Evolutionary conservation across 2,888 invertebrate genomes (phyloP).

Genomic region (Ectobius pallidus): DNA sequence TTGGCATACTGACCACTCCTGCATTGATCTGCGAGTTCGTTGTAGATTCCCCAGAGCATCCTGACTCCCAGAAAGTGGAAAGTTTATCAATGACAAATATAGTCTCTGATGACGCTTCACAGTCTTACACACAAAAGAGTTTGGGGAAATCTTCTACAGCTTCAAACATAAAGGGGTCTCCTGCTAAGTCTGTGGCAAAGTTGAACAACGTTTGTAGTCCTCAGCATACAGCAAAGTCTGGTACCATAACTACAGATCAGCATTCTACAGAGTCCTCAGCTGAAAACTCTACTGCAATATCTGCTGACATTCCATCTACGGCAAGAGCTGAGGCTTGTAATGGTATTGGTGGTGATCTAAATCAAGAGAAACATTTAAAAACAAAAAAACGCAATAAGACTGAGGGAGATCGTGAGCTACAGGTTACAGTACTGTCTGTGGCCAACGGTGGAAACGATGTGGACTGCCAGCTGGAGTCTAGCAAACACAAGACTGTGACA

Average conservation of each 20-base stretch:
- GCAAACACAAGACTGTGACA: conserved; percentile 91
- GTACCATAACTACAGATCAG: no score
- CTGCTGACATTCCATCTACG: no score
- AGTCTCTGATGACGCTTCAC: not conserved
- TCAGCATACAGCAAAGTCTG: no score
- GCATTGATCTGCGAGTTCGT: not conserved
- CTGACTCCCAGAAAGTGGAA: not conserved
- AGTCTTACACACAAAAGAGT: not conserved
- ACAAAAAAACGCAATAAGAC: conserved; percentile 53
- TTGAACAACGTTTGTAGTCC: no score
- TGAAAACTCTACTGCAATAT: no score
- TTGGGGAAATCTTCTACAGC: conserved; percentile 6
- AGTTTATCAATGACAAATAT: not conserved
- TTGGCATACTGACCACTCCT: conserved; percentile 20
- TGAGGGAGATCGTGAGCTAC: conserved; percentile 50
- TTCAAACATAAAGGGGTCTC: conserved; percentile 14
- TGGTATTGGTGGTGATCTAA: no score
- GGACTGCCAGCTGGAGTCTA: conserved; percentile 90
- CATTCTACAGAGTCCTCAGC: no score
- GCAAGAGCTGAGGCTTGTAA: no score
- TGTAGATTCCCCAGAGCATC: not conserved
- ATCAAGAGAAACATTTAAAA: conserved; percentile 51
- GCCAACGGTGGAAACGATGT: conserved; percentile 71
- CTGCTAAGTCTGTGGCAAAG: conserved; percentile 2
- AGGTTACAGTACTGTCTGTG: conserved; percentile 73